Evolutionary conservation across 2,797 vertebrate genomes (phyloP), one percentile per base, ranked within the genome.

Genomic region (Valencia hispanica): DNA sequence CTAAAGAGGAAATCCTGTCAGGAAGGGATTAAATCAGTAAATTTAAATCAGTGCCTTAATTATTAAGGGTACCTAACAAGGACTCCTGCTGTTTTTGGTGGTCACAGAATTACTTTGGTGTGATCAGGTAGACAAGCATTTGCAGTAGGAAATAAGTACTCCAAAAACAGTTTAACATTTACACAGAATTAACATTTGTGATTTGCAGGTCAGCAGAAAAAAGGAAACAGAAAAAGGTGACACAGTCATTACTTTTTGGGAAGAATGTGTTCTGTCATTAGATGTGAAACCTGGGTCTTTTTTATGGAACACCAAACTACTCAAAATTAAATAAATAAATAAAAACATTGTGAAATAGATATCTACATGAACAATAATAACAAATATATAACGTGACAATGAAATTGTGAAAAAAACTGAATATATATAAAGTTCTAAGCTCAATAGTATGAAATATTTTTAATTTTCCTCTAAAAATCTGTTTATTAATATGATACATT

Each of bases 1-100:
- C 79, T 82, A 75, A 72, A 77, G 79, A 89, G 75, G 68, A 82
- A 79, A 88, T 89, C 82, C 86, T 89, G 85, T 93, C 88, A 89
- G 89, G 84, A 91, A 86, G 85, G 83, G 89, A 92, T 92, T 81
- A 91, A 30, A 59, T 59, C 27, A 18, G 57, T 59, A 59, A 32
- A 59, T 65, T 65, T 65, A 65, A 92, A 88, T 87, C 77, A 80
- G 83, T 45, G 80, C 82, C 88, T 87, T 87, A 91, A 88, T 90
- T 90, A 93, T 85, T 79, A 73, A 79, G 82, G 88, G 81, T 75
- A 59, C 74, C 82, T 93, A 92, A 91, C 50, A 83, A 91, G 84
- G 72, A 84, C 73, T 85, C 86, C 79, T 75, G 86, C 71, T 85
- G 86, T 81, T 90, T 88, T 82, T 89, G 87, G 87, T 85, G 86